A percentile compares a stretch with the other conserved stretches of the same genome.
These are phyloP conservation scores for Thalassoma bifasciatum DNA, from an alignment of 2,113 vertebrate species.

Conservation along the genomic window DNA sequence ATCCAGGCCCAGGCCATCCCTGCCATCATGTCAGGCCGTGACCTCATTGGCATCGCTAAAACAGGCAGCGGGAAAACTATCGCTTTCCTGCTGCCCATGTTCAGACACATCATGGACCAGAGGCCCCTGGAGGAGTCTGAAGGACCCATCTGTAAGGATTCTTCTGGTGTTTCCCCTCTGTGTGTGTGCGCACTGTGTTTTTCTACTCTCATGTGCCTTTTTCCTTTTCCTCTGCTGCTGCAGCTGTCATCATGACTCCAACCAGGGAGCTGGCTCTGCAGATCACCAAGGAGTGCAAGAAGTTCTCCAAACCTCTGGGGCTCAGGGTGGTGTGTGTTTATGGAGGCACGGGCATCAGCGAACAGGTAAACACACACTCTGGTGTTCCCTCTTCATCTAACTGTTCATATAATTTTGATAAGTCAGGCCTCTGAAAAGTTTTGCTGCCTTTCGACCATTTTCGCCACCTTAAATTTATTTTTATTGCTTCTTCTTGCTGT, in stretches of 20 bases:
- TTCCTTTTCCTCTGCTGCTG: constrained; percentile 7
- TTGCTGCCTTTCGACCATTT: too few species aligned
- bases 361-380: constrained; percentile 86
- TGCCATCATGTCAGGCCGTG: constrained; percentile 95
- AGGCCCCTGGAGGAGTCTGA: constrained; percentile 94
- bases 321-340: constrained; percentile 98
- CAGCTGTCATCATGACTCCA: constrained; percentile 98
- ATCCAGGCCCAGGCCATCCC: constrained; percentile 98
- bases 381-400: neutral
- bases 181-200: neutral
- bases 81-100: constrained; percentile 98
- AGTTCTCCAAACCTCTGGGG: constrained; percentile 95
- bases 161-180: too few species aligned
- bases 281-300: constrained; percentile 99
- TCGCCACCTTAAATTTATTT: too few species aligned
- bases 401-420: too few species aligned
- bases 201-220: neutral
- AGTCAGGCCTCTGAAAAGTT: too few species aligned
- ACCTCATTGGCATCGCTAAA: constrained; percentile 98
- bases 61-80: constrained; percentile 99
- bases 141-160: constrained; percentile 90
- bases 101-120: constrained; percentile 99
- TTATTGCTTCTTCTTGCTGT: too few species aligned
- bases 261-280: constrained; percentile 97
- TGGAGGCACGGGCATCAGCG: constrained; percentile 98